Evolutionary conservation across 92 coral and sea anemone genomes (phyloP).

Genomic region (Ricordea florida): DNA sequence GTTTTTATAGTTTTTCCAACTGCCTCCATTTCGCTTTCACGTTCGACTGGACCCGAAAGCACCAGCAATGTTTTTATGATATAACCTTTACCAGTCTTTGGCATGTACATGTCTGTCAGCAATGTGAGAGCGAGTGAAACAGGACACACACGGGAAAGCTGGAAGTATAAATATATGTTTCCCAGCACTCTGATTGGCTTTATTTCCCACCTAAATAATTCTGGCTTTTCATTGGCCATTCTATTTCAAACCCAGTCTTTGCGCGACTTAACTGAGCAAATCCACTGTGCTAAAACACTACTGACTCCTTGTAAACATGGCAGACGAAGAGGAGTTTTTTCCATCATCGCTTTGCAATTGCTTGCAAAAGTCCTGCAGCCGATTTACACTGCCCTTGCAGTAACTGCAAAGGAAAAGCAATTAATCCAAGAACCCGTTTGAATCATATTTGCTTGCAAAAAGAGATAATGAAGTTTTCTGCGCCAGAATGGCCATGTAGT

Average conservation of each 20-base stretch:
- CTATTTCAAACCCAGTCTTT: slow-evolving; percentile 5
- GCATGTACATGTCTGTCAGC: no score
- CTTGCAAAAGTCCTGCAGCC: slow-evolving; percentile 5
- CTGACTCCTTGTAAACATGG: not conserved
- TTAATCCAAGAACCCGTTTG: not conserved
- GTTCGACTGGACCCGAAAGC: not conserved
- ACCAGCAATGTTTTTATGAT: not conserved
- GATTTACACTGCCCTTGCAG: slow-evolving; percentile 15
- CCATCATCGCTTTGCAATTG: slow-evolving; percentile 1
- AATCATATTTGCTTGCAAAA: slow-evolving; percentile 9
- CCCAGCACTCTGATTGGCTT: slow-evolving; percentile 25
- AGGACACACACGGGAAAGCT: not conserved
- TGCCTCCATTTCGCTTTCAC: not conserved
- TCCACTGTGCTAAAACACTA: not conserved
- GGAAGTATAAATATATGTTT: not conserved
- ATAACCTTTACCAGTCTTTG: not conserved
- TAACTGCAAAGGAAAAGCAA: slow-evolving; percentile 15
- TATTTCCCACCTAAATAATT: slow-evolving; percentile 7
- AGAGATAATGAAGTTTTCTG: not conserved
- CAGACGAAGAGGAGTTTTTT: not conserved
- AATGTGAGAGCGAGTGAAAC: not conserved
- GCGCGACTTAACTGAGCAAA: not conserved
- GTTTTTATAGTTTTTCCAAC: not conserved
- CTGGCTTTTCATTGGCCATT: slow-evolving; percentile 43
- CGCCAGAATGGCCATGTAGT: not conserved